phyloP scores from a whole-genome alignment of 2,888 invertebrate species.

The Netelia fuscicornis region DNA sequence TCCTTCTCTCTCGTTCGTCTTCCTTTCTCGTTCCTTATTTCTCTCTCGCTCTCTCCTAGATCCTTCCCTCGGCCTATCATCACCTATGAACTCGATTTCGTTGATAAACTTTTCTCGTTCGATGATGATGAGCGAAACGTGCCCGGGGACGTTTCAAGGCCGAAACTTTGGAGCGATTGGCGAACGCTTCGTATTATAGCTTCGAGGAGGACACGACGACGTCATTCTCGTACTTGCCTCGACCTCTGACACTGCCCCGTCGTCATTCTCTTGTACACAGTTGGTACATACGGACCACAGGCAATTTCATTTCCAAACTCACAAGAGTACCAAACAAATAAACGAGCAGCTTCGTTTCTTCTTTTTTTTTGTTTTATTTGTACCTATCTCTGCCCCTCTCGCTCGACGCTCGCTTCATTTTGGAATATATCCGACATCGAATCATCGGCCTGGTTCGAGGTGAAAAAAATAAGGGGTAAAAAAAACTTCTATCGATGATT shows the following conservation, averaged over 20 bases:
- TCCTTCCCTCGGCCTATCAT: conserved; percentile 11
- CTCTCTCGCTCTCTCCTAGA: not conserved
- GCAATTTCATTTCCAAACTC: conserved; percentile 78
- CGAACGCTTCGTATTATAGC: conserved; percentile 19
- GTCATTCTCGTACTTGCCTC: conserved; percentile 66
- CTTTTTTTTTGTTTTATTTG: conserved; percentile 1
- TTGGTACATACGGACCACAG: conserved; percentile 49
- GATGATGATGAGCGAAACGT: conserved; percentile 32
- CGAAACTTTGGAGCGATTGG: conserved; percentile 30
- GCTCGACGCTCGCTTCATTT: not conserved
- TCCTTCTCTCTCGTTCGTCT: not conserved
- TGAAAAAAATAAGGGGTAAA: not conserved
- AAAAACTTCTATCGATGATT: not conserved
- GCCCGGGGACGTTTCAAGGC: conserved; percentile 53
- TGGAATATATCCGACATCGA: not conserved
- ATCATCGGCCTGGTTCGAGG: not conserved
- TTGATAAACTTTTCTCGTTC: conserved; percentile 55
- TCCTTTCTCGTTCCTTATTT: not conserved
- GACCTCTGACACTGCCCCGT: conserved; percentile 68
- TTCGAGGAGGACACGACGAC: conserved; percentile 40
- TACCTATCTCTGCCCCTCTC: not conserved
- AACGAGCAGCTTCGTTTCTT: conserved; percentile 31
- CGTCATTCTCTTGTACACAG: conserved; percentile 34
- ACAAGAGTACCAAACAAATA: conserved; percentile 45
- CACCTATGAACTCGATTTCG: conserved; percentile 57